phyloP scores from a whole-genome alignment of 2,888 invertebrate species.

The Drosophila testacea region DNA sequence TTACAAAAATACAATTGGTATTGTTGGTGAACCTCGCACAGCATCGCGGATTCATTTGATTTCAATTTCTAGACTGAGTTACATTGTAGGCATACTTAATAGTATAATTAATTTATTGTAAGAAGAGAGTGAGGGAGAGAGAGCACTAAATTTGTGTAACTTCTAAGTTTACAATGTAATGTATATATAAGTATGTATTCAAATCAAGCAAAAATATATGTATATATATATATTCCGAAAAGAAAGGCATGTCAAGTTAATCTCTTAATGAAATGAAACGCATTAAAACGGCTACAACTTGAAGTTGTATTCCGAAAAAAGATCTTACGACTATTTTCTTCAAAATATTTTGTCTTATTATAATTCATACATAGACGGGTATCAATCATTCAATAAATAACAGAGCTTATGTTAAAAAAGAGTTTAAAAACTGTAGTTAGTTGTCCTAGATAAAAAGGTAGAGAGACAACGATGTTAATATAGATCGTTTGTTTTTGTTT shows the following conservation, averaged over 20 bases:
- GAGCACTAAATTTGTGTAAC: slow-evolving; percentile 39
- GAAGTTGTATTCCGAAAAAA: slow-evolving; percentile 40
- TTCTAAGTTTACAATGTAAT: slow-evolving; percentile 35
- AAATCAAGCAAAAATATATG: slow-evolving; percentile 15
- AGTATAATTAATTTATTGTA: slow-evolving; percentile 22
- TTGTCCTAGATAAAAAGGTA: slow-evolving; percentile 43
- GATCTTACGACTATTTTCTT: slow-evolving; percentile 37
- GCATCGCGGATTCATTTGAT: slow-evolving; percentile 22
- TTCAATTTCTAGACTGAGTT: slow-evolving; percentile 37
- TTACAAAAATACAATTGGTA: slow-evolving; percentile 46
- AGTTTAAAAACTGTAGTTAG: slow-evolving; percentile 61
- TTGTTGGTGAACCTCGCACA: slow-evolving; percentile 53
- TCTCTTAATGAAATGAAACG: slow-evolving; percentile 35
- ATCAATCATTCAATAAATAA: slow-evolving; percentile 40
- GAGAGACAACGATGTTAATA: slow-evolving; percentile 57
- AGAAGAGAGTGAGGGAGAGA: slow-evolving; percentile 25
- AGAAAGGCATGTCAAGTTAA: slow-evolving; percentile 42
- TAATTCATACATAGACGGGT: slow-evolving; percentile 27
- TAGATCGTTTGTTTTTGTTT: slow-evolving; percentile 46
- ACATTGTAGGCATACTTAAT: slow-evolving; percentile 39
- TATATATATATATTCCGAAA: slow-evolving; percentile 2
- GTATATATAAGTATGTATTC: slow-evolving; percentile 14
- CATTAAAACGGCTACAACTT: slow-evolving; percentile 37
- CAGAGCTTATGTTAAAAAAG: slow-evolving; percentile 55
- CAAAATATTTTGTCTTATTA: slow-evolving; percentile 33